These are phyloP conservation scores for Caerostris extrusa DNA, from an alignment of 1,140 invertebrate species.

Conservation along the genomic window DNA sequence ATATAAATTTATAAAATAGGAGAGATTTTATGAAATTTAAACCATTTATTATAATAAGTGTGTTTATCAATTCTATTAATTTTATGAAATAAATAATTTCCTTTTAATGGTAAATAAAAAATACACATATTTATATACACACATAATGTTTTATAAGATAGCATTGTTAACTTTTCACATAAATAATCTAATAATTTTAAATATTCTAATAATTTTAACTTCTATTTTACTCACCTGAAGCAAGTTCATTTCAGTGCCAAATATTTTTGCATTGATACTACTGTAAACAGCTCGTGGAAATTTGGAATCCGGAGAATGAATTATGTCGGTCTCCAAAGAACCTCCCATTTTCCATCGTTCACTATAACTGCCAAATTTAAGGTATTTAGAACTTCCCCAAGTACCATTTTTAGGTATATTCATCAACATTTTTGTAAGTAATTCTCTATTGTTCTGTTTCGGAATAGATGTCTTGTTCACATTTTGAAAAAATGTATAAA, in stretches of 20 bases:
- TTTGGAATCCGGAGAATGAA: slow-evolving; percentile 93
- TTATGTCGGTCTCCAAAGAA: slow-evolving; percentile 49
- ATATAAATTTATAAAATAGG: too few relatives aligned
- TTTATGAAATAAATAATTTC: too few relatives aligned
- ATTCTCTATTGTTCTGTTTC: slow-evolving; percentile 30
- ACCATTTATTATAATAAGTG: too few relatives aligned
- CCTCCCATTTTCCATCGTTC: slow-evolving; percentile 53
- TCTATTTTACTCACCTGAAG: slow-evolving; percentile 85
- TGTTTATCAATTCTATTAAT: too few relatives aligned
- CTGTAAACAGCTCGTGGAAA: slow-evolving; percentile 89
- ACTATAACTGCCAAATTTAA: slow-evolving; percentile 39
- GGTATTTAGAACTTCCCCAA: slow-evolving; percentile 67
- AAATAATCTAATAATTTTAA: not conserved
- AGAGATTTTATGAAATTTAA: too few relatives aligned
- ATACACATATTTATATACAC: too few relatives aligned
- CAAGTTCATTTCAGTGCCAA: slow-evolving; percentile 92
- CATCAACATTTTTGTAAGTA: slow-evolving; percentile 7
- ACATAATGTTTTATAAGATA: too few relatives aligned
- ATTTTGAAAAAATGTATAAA: slow-evolving; percentile 31
- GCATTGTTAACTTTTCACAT: too few relatives aligned
- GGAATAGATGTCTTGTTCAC: slow-evolving; percentile 46
- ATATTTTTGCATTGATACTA: slow-evolving; percentile 92
- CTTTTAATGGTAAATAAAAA: too few relatives aligned
- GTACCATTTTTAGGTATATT: not conserved
- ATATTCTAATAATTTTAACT: not conserved